Evolutionary conservation across 2,888 invertebrate species (phyloP), one percentile per base, ranked within the genome.

Genomic region (Zaprionus lineosus): DNA sequence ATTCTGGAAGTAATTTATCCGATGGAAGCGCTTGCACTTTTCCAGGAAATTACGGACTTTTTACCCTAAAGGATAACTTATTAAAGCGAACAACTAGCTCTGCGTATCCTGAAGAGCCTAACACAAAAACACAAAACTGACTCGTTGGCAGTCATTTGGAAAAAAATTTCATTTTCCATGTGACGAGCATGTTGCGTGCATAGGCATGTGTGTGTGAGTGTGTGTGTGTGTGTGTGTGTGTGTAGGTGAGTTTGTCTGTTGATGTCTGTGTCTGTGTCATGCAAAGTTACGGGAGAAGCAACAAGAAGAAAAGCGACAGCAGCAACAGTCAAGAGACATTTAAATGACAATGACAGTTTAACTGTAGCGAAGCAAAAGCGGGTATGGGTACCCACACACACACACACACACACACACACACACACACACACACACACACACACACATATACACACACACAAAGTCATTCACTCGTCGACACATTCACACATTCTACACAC

Each of bases 291-390:
- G 39, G 21, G 33, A 41, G 15, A 21, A 48, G 46, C 39, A 55
- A 51, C 18, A 47, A 58, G 52, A 44, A 47, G 44, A 46, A 60
- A 47, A 57, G 44, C 55, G 60, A 64, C 61, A 76, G 47, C 65
- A 58, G 66, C 74, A 72, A 74, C 76, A 79, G 71, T 74, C 72
- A 71, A 74, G 64, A 76, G 82, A 82, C 79, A 84, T 79, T 82
- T 77, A 83, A 82, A 84, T 84, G 83, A 82, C 83, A 82, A 82
- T 79, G 84, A 74, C 82, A 83, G 72, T 74, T 72, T 57, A 64
- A 76, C 68, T 78, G 81, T 69, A 64, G 65, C 66, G 55, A 40
- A 69, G 56, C 59, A 58, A 48, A 59, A 55, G 63, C 48, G 58
- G 39, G 70, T n/a, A n/a, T n/a, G n/a, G n/a, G n/a, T n/a, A 31